phyloP scores from a whole-genome alignment of 1,140 invertebrate genomes.

The Aleiodes sp. region DNA sequence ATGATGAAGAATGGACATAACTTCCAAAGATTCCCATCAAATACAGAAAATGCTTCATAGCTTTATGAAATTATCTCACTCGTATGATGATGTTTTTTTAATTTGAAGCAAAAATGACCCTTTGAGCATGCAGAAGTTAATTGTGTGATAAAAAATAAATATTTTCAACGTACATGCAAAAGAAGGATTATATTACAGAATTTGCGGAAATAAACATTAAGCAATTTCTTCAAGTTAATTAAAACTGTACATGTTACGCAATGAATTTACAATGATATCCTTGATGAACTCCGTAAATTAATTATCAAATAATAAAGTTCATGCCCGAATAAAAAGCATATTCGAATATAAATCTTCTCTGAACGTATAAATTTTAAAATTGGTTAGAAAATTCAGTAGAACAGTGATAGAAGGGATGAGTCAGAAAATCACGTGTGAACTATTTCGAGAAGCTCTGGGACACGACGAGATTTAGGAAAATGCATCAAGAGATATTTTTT shows the following conservation, averaged over 20 bases:
- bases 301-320: constrained; percentile 1
- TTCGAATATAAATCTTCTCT: no score
- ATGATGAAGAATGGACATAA: constrained; percentile 3
- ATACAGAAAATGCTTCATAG: not conserved
- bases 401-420: no score
- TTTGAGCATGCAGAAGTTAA: not conserved
- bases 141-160: not conserved
- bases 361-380: no score
- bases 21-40: not conserved
- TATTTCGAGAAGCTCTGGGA: no score
- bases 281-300: constrained; percentile 1
- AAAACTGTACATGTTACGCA: constrained; percentile 12
- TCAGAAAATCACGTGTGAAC: no score
- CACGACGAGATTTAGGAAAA: no score
- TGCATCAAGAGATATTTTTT: no score
- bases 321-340: no score
- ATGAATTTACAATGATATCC: not conserved
- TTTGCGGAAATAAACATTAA: constrained; percentile 1
- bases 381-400: no score
- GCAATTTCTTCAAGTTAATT: not conserved
- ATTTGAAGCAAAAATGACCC: not conserved
- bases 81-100: no score
- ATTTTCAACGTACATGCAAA: not conserved
- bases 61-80: no score
- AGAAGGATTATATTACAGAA: not conserved